A percentile compares a stretch with the other conserved stretches of the same genome.
Evolutionary conservation across 2,888 invertebrate species (phyloP).

Genomic region (Megalurothrips usitatus): DNA sequence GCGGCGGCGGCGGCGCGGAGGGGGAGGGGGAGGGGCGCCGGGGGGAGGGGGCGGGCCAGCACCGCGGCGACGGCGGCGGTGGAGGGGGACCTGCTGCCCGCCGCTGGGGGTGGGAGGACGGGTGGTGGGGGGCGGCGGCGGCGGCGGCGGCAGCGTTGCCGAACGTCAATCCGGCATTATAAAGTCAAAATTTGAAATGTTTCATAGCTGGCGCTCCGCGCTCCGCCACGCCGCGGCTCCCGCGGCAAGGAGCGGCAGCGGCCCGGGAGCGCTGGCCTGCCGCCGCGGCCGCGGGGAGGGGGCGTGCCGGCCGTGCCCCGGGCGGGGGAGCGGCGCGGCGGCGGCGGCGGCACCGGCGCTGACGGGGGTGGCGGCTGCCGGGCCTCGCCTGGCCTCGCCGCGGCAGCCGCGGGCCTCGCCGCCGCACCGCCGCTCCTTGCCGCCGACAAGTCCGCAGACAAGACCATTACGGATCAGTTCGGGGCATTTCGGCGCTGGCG

Average conservation of each 20-base stretch:
- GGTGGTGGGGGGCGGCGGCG: neutral
- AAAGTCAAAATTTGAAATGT: constrained; percentile 27
- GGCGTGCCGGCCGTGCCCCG: no score
- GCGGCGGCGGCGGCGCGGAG: no score
- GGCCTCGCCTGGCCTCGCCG: no score
- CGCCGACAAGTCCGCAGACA: neutral
- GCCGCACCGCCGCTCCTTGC: neutral
- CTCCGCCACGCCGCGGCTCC: neutral
- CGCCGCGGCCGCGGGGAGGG: neutral
- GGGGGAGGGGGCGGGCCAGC: neutral
- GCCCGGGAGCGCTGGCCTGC: neutral
- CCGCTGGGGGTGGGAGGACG: neutral
- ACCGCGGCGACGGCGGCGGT: neutral
- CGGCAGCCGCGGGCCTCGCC: neutral
- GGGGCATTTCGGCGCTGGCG: no score
- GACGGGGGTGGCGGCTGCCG: neutral
- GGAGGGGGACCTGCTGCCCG: neutral
- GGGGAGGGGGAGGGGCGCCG: neutral
- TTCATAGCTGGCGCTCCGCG: constrained; percentile 6
- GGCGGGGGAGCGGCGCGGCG: neutral
- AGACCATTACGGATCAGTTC: no score
- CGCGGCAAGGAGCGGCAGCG: neutral
- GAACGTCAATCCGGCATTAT: constrained; percentile 13
- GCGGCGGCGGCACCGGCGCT: neutral
- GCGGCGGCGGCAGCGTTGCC: constrained; percentile 4